Evolutionary conservation across 2,113 vertebrate genomes (phyloP), one percentile per base, ranked within the genome.

Genomic region (Platichthys stellatus): DNA sequence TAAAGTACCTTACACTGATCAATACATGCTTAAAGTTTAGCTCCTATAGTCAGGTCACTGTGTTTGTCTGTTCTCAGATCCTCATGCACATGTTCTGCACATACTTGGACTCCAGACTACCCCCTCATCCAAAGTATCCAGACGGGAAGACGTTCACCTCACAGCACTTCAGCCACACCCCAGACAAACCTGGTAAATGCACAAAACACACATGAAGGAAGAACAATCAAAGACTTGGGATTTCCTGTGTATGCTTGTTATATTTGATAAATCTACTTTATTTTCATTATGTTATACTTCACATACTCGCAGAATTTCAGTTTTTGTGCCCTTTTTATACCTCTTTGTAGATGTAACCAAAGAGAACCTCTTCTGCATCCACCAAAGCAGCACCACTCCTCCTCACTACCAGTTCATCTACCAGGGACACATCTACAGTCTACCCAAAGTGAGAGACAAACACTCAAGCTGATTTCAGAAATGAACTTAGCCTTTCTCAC

Each of bases 101-200:
- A 0, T 99, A 99, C 90, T 93, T 99, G 11, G 98, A 99, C 90
- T 97, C 98, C 76, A 93, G 98, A 85, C 94, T 99, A 12, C 98
- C 98, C 0, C 97, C 97, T 0, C 97, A 99, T 75, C 98, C 98
- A 31, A 98, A 98, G 17, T 99, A 99, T 38, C 98, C 97, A 0
- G 97, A 99, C 0, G 98, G 98, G 21, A 99, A 98, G 84, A 99
- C 98, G 17, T 99, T 99, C 74, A 99, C 98, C 0, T 96, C 97
- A 3, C 98, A 99, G 10, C 97, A 99, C 88, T 99, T 98, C 80
- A 87, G 97, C 65, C 98, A 97, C 81, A 96, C 94, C 0, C 97
- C 98, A 0, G 96, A 99, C 70, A 99, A 99, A 78, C 97, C 98
- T 92, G 98, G 98, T 97, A 90, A 81, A 1, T 40, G 0, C 26